Base-by-base conservation (phyloP, 2,888 invertebrate genomes). In the Spicauda simplicius region DNA sequence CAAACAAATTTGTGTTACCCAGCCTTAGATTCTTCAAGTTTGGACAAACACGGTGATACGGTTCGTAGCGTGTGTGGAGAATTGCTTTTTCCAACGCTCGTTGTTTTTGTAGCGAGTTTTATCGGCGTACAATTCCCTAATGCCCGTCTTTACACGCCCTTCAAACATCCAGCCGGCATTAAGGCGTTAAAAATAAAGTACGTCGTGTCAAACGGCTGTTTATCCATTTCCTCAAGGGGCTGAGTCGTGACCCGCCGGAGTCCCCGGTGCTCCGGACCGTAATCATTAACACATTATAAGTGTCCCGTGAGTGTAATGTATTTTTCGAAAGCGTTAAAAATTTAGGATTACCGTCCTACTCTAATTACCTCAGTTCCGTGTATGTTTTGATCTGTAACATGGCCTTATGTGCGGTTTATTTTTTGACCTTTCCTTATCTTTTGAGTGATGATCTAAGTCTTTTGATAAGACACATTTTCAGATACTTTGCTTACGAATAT, bases 41-140 rank as follows among this genome's bases (percentile, higher is more conserved):
- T 85, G 81, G 86, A 77, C 88, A 90, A 89, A 90, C 85, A 90
- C 80, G 81, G 80, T 79, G 86, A 77, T 86, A 85, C 79, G 83
- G 83, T 85, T 85, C 84, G 81, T 76, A 81, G 73, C 72, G 78
- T 77, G 87, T 85, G 87, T 87, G 81, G 79, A 82, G 81, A 88
- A 90, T 89, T 76, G 77, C 45, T 68, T 68, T 71, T 70, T 70
- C 67, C 69, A 66, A 70, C 67, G 74, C 66, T 71, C 67, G 57
- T 72, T 69, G 71, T 71, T 66, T 70, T 71, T 73, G 70, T 68
- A 33, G 55, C 37, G 50, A 61, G 67, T 56, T 67, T 67, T 61
- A 67, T 67, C 37, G 57, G 50, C 62, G 62, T 62, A 57, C 62
- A 57, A 57, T 68, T 62, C 62, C 61, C 67, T 62, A 67, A 67